Evolutionary conservation across 1,140 invertebrate genomes (phyloP).

Genomic region (Scaptomyza graminum): DNA sequence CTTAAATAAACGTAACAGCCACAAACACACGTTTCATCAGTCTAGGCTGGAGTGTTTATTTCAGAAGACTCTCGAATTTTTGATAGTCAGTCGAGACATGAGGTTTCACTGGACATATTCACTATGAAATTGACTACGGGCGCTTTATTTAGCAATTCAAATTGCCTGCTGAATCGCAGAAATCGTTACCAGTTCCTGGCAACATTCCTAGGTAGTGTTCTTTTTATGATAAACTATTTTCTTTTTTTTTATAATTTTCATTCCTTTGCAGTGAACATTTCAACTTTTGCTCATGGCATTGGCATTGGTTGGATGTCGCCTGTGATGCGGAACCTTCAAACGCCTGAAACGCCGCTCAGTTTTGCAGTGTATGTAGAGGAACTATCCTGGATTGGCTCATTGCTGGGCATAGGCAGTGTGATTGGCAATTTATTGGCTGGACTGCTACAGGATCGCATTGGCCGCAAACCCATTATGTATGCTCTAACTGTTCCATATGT

Average conservation of each 20-base stretch:
- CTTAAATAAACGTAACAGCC: slow-evolving; percentile 20
- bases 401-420: slow-evolving; percentile 74
- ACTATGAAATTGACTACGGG: slow-evolving; percentile 61
- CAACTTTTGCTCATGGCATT: slow-evolving; percentile 83
- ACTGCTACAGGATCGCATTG: slow-evolving; percentile 61
- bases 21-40: not conserved
- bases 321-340: slow-evolving; percentile 77
- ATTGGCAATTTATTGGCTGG: slow-evolving; percentile 64
- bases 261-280: slow-evolving; percentile 73
- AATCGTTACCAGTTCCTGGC: slow-evolving; percentile 63
- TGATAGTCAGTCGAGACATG: slow-evolving; percentile 12
- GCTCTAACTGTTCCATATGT: slow-evolving; percentile 51
- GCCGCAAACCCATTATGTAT: slow-evolving; percentile 58
- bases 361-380: slow-evolving; percentile 55
- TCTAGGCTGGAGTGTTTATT: slow-evolving; percentile 4
- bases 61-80: not conserved
- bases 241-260: not conserved
- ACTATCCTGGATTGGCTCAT: slow-evolving; percentile 75
- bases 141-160: slow-evolving; percentile 47
- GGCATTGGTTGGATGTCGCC: slow-evolving; percentile 84
- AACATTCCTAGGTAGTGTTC: slow-evolving; percentile 63
- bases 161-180: slow-evolving; percentile 56
- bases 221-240: not conserved
- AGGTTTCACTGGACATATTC: slow-evolving; percentile 3
- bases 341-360: slow-evolving; percentile 63